phyloP scores from a whole-genome alignment of 2,113 vertebrate genomes.

The Archocentrus centrarchus region DNA sequence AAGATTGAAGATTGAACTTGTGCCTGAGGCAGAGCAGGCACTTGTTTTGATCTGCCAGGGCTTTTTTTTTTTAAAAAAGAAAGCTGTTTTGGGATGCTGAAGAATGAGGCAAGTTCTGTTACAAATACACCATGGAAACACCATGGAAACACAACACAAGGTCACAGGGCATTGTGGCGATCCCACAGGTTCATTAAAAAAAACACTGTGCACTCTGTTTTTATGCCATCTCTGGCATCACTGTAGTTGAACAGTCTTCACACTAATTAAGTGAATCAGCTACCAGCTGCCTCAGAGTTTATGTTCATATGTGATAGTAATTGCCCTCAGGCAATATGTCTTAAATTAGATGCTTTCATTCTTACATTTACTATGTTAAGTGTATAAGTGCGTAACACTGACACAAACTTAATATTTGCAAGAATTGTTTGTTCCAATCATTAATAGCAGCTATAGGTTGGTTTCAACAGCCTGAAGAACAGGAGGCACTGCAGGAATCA shows the following conservation, averaged over 20 bases:
- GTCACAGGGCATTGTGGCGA: constrained; percentile 5
- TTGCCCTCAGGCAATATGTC: background rate
- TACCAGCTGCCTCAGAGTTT: background rate
- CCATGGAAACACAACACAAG: constrained; percentile 27
- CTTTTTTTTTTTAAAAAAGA: constrained; percentile 49
- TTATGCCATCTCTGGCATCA: background rate
- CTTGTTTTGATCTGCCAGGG: constrained; percentile 61
- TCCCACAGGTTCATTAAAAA: constrained; percentile 40
- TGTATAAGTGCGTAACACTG: background rate
- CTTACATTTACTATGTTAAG: too few relatives aligned
- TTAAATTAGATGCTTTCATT: too few relatives aligned
- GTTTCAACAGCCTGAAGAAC: background rate
- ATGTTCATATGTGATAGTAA: background rate
- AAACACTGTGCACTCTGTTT: background rate
- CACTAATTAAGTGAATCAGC: background rate
- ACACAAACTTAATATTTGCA: constrained; percentile 1
- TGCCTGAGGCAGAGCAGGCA: constrained; percentile 49
- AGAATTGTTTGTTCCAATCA: background rate
- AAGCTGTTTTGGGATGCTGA: constrained; percentile 29
- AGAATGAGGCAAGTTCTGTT: constrained; percentile 10
- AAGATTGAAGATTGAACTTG: constrained; percentile 53
- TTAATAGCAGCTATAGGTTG: background rate
- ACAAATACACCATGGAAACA: constrained; percentile 13
- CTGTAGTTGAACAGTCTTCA: background rate
- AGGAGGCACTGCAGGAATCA: background rate